Evolutionary conservation across 2,113 vertebrate genomes (phyloP).

Genomic region (Apodemus speciosus): DNA sequence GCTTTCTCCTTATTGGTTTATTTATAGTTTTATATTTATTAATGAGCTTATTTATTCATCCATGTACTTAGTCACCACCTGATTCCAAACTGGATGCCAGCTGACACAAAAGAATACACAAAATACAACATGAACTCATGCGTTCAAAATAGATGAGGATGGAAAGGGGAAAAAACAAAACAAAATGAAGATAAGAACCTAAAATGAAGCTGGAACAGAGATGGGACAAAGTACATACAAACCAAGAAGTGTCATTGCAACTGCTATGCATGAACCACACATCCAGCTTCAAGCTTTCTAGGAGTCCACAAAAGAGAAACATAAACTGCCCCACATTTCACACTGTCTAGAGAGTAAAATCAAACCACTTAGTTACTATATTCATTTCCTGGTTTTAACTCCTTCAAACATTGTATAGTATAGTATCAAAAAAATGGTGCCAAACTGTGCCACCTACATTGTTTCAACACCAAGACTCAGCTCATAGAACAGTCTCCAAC

Average conservation of each 20-base stretch:
- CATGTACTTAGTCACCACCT: constrained; percentile 38
- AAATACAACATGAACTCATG: constrained; percentile 27
- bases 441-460: constrained; percentile 18
- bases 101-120: constrained; percentile 13
- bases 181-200: neutral
- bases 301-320: constrained; percentile 49
- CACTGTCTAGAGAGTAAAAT: neutral
- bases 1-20: constrained; percentile 35
- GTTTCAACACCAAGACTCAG: neutral
- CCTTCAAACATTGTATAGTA: constrained; percentile 32
- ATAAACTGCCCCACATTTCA: neutral
- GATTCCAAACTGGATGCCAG: constrained; percentile 39
- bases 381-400: constrained; percentile 45
- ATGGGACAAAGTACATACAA: neutral
- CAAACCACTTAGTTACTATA: neutral
- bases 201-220: constrained; percentile 7
- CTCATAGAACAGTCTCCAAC: neutral
- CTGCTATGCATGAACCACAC: neutral
- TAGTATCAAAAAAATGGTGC: constrained; percentile 22
- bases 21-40: neutral
- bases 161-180: neutral
- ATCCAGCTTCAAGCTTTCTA: constrained; percentile 37
- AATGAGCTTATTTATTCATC: constrained; percentile 34
- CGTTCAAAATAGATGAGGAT: constrained; percentile 27
- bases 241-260: neutral